phyloP scores from a whole-genome alignment of 2,797 vertebrate species.

The Myiothlypis chrysogaster region DNA sequence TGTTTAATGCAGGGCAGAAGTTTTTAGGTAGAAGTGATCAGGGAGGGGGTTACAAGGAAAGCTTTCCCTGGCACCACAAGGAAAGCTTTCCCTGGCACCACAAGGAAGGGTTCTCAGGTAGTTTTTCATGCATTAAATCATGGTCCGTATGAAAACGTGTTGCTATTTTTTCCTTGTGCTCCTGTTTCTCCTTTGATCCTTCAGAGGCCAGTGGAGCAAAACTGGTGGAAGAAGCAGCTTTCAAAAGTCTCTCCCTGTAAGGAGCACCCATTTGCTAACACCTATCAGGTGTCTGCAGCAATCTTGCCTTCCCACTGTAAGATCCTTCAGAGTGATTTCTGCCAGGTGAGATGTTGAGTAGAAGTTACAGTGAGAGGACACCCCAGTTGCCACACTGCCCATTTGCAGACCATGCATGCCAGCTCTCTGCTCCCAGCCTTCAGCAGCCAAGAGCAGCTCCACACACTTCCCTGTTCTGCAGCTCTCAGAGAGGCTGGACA shows the following conservation, averaged over 20 bases:
- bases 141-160: not conserved
- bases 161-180: fast-evolving
- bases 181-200: not conserved
- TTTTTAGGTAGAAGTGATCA: not conserved
- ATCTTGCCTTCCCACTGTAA: not conserved
- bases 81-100: not conserved
- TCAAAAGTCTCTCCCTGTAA: not conserved
- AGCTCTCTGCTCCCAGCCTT: not conserved
- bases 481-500: not conserved
- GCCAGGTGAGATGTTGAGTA: fast-evolving
- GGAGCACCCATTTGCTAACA: not conserved
- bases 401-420: not conserved
- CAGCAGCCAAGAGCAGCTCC: not conserved
- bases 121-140: not conserved
- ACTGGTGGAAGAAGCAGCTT: not conserved
- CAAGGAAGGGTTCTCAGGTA: not conserved
- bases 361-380: not conserved
- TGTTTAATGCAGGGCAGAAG: not conserved
- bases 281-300: not conserved
- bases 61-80: not conserved
- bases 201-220: not conserved
- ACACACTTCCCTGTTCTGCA: not conserved
- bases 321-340: not conserved
- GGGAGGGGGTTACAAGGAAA: not conserved
- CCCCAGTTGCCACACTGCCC: not conserved